Evolutionary conservation across 2,113 vertebrate genomes (phyloP), one percentile per base, ranked within the genome.

Genomic region (Jaculus jaculus): DNA sequence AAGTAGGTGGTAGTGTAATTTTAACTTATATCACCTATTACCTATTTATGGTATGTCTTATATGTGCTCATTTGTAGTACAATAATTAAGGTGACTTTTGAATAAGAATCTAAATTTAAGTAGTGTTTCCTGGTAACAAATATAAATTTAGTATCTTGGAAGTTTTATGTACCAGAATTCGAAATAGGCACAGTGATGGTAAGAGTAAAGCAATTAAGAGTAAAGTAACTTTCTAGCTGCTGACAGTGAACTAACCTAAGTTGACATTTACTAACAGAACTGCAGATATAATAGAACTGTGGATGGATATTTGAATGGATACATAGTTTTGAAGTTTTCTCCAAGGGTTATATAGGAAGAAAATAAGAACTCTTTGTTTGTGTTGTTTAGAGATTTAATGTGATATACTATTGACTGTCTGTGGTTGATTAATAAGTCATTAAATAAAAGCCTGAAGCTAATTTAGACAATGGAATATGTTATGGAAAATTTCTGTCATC

Each of bases 211-310:
- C 54, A 96, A 90, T 96, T 63, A 82, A 88, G 71, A 24, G 92
- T 95, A 89, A 66, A 87, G 60, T 20, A 93, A 81, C 66, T 94
- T 84, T 87, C 66, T 78, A 93, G 77, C 85, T 95, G 74, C 51
- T 94, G 93, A 89, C 74, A 96, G 87, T 78, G 92, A 96, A 84
- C 80, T 92, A 92, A 92, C 75, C 81, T 95, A 89, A 92, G 74
- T 74, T 58, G 88, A 93, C 90, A 74, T 95, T 96, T 93, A 75
- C 91, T 96, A 95, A 97, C 78, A 96, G 94, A 95, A 92, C 42
- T 88, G 92, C 32, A 85, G 93, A 82, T 90, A 84, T 94, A 91
- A 94, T 93, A 79, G 74, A 94, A 89, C 51, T 80, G 60, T 24
- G 69, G 91, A 93, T 96, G 86, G 93, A 79, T 95, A 61, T 95